Evolutionary conservation across 2,113 vertebrate species (phyloP).

Genomic region (Alosa alosa): DNA sequence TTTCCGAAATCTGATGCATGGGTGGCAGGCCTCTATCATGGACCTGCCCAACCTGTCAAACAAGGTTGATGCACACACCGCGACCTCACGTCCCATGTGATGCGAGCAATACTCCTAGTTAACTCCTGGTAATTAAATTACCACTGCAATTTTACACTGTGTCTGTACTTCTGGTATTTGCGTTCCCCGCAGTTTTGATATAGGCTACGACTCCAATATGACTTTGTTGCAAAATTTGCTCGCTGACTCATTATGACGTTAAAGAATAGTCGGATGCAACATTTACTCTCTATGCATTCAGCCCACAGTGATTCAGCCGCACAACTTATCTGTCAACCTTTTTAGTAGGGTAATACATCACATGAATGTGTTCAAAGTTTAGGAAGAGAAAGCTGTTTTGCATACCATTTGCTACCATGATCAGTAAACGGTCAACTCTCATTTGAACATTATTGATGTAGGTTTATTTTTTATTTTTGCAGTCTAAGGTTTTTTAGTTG

Average conservation of each 20-base stretch:
- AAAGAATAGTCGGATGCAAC: too few relatives aligned
- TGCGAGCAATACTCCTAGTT: background rate
- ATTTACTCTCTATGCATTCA: too few relatives aligned
- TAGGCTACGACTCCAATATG: too few relatives aligned
- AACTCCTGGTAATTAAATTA: background rate
- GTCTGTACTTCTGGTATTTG: background rate
- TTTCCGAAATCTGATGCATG: constrained; percentile 1
- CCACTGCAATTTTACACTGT: background rate
- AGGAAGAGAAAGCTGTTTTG: too few relatives aligned
- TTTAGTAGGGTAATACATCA: too few relatives aligned
- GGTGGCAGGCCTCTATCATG: background rate
- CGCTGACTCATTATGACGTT: background rate
- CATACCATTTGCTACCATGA: too few relatives aligned
- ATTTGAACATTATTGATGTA: background rate
- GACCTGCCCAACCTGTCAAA: constrained; percentile 17
- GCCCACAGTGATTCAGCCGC: too few relatives aligned
- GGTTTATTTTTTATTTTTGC: background rate
- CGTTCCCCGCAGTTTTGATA: too few relatives aligned
- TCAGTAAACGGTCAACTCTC: background rate
- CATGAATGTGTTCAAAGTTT: too few relatives aligned
- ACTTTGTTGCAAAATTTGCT: background rate
- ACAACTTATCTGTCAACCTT: too few relatives aligned
- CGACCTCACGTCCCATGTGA: background rate
- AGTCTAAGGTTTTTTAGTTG: too few relatives aligned
- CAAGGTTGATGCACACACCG: background rate